A percentile compares a stretch with the other conserved stretches of the same genome.
Evolutionary conservation across 2,113 vertebrate species (phyloP).

Genomic region (Rhinoderma darwinii): DNA sequence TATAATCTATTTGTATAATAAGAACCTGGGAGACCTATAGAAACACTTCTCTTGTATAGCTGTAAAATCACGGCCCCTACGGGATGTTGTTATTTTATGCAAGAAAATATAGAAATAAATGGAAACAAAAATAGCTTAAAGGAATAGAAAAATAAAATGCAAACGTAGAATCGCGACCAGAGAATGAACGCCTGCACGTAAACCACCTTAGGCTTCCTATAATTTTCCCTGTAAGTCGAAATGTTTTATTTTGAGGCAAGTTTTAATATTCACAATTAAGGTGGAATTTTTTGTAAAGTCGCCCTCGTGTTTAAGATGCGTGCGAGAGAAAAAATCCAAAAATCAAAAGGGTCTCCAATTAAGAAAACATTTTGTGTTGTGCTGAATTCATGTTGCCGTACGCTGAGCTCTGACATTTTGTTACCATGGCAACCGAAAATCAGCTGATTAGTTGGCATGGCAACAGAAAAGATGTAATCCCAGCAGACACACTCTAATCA

Average conservation of each 20-base stretch:
- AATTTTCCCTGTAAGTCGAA: background rate
- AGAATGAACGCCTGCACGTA: background rate
- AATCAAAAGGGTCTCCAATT: slow-evolving; percentile 91
- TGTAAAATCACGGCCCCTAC: background rate
- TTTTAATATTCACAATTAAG: slow-evolving; percentile 65
- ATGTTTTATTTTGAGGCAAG: background rate
- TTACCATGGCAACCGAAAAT: slow-evolving; percentile 97
- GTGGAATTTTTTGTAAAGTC: slow-evolving; percentile 68
- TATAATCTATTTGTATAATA: slow-evolving; percentile 51
- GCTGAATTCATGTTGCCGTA: slow-evolving; percentile 90
- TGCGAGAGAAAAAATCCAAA: slow-evolving; percentile 72
- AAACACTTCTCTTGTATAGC: slow-evolving; percentile 6
- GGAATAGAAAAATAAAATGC: background rate
- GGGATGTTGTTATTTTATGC: slow-evolving; percentile 26
- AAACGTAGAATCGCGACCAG: background rate
- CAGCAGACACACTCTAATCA: slow-evolving; percentile 99
- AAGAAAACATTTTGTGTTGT: slow-evolving; percentile 92
- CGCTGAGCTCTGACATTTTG: slow-evolving; percentile 92
- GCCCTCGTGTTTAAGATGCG: slow-evolving; percentile 59
- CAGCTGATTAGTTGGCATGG: slow-evolving; percentile 99
- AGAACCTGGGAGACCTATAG: slow-evolving; percentile 41
- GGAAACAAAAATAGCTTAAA: background rate
- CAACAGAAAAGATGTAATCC: slow-evolving; percentile 99
- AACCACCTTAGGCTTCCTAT: background rate
- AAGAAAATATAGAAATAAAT: background rate